Conservation (phyloP, 2,113 vertebrate genomes). For the Myiozetetes cayanensis region DNA sequence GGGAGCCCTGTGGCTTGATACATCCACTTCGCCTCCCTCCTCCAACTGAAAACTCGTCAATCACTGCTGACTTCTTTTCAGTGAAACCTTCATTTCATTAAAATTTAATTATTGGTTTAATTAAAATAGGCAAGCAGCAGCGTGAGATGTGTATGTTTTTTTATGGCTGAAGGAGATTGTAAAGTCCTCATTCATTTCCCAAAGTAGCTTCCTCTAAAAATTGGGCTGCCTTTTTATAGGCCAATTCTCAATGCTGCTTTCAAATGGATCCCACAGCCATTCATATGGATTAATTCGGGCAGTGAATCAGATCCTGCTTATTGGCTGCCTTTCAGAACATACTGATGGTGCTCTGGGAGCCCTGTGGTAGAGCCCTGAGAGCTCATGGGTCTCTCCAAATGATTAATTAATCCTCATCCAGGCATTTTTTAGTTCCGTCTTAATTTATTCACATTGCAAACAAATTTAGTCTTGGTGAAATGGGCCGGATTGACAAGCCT, state of each 20-base stretch:
- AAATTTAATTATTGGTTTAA: slow-evolving; percentile 77
- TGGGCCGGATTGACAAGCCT: not conserved
- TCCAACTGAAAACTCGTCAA: slow-evolving; percentile 50
- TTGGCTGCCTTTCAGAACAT: slow-evolving; percentile 66
- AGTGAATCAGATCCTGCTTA: slow-evolving; percentile 64
- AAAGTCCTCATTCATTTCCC: slow-evolving; percentile 68
- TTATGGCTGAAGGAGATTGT: slow-evolving; percentile 63
- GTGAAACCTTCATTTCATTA: slow-evolving; percentile 70
- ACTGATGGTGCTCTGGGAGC: slow-evolving; percentile 3
- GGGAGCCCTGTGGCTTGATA: not conserved
- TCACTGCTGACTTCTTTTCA: slow-evolving; percentile 32
- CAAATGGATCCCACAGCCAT: slow-evolving; percentile 68
- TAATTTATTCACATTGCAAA: slow-evolving; percentile 54
- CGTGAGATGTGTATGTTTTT: slow-evolving; percentile 56
- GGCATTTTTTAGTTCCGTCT: slow-evolving; percentile 31
- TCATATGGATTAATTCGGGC: slow-evolving; percentile 62
- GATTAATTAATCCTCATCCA: slow-evolving; percentile 68
- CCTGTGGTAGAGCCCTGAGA: not conserved
- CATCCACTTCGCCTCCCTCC: not conserved
- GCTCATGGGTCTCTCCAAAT: slow-evolving; percentile 19
- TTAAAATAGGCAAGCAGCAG: slow-evolving; percentile 69
- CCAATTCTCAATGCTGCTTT: slow-evolving; percentile 64
- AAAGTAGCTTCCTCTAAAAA: slow-evolving; percentile 59
- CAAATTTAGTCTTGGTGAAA: slow-evolving; percentile 1
- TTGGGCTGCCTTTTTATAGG: slow-evolving; percentile 60